Base-by-base conservation (phyloP, 2,797 vertebrate species). In the Euphonia xanthogaster region DNA sequence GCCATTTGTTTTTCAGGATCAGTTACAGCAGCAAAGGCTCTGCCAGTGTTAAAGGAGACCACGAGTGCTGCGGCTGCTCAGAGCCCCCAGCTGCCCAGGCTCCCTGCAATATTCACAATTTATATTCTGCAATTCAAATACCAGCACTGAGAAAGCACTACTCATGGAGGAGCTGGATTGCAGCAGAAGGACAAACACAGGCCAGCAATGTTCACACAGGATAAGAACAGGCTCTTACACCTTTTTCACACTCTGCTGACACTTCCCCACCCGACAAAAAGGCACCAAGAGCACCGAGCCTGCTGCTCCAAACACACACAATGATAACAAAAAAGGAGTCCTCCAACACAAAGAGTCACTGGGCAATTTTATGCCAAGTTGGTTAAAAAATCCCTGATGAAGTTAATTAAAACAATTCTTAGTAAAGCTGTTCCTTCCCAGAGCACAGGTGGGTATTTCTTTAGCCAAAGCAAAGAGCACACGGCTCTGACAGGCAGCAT, bases 401-500 rank as follows among this genome's bases (percentile, higher is more conserved):
- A 82, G 55, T 35, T 67, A 45, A 88, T 90, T 50, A 75, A 88
- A 95, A 60, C 23, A 31, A 53, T n/a, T 83, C 71, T 75, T 16
- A 73, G 55, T 18, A 75, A 65, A 91, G 42, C 33, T 40, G 61
- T 1, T 91, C 57, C 57, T 85, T 39, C 45, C 51, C 55, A 65
- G 74, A n/a, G 67, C 73, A 53, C 75, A 87, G 81, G 40, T 31
- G 31, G 17, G 1, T 11, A 51, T 47, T 89, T 74, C 70, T 44
- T 35, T 5, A 86, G 90, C 92, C 76, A 81, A 91, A 91, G 94
- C 79, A 94, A 91, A 93, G 83, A 73, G 31, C 14, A 75, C 22
- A 23, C 2, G 6, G 90, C 79, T 95, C 83, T 58, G 45, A 93
- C 63, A 81, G 85, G 51, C 65, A 37, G 44, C 31, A 77, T 91